These are phyloP conservation scores for Latrodectus elegans DNA, from an alignment of 2,888 invertebrate genomes.

Conservation along the genomic window DNA sequence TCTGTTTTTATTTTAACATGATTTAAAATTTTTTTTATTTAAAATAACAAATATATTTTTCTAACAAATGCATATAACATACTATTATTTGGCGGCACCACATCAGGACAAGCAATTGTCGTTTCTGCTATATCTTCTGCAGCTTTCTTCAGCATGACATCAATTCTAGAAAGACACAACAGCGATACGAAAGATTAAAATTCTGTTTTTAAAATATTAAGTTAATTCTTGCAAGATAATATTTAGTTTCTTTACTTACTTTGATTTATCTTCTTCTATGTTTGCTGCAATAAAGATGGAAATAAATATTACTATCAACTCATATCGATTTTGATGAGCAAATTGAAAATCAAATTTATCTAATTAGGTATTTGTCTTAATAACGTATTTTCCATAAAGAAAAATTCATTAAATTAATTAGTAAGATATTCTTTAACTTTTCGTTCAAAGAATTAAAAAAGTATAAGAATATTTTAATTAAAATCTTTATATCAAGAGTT, in stretches of 20 bases:
- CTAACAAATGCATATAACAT: neutral
- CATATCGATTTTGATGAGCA: too few species aligned
- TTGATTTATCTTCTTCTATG: slow-evolving; percentile 58
- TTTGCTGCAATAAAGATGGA: slow-evolving; percentile 19
- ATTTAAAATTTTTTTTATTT: too few species aligned
- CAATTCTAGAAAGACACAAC: slow-evolving; percentile 18
- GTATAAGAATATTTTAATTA: too few species aligned
- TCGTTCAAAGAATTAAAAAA: too few species aligned
- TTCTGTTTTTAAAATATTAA: neutral
- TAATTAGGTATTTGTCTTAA: too few species aligned
- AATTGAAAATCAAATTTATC: too few species aligned
- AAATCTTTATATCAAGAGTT: too few species aligned
- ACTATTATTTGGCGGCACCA: slow-evolving; percentile 64
- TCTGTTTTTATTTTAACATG: too few species aligned
- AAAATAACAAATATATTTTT: too few species aligned
- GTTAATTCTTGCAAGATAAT: neutral
- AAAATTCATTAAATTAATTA: too few species aligned
- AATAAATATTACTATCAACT: neutral
- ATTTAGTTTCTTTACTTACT: slow-evolving; percentile 20
- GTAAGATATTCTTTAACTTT: too few species aligned
- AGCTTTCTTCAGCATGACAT: slow-evolving; percentile 46
- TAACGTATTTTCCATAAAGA: too few species aligned
- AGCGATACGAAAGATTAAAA: neutral
- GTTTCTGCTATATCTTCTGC: slow-evolving; percentile 45
- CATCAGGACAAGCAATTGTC: slow-evolving; percentile 46